A percentile compares a stretch with the other conserved stretches of the same genome.
Evolutionary conservation across 1,140 invertebrate species (phyloP).

Genomic region (Spodoptera litura): DNA sequence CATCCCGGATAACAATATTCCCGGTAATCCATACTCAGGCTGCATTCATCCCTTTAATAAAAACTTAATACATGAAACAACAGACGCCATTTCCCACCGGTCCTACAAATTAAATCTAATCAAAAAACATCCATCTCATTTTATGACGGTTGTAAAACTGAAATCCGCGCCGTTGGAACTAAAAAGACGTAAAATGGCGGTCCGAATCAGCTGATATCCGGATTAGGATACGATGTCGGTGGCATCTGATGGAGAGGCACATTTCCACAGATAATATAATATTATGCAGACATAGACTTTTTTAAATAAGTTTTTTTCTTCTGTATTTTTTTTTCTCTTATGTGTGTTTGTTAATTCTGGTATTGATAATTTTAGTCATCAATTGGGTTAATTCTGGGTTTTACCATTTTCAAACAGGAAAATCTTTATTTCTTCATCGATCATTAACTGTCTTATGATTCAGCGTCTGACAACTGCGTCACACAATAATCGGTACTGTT

Average conservation of each 20-base stretch:
- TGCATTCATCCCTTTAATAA: slow-evolving; percentile 7
- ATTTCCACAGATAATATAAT: no score
- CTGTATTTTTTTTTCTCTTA: not conserved
- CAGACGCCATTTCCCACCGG: slow-evolving; percentile 27
- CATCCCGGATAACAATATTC: not conserved
- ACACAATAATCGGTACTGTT: no score
- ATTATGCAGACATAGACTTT: no score
- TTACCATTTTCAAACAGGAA: no score
- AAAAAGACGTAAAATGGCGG: slow-evolving; percentile 29
- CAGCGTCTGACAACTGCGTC: no score
- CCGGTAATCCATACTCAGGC: not conserved
- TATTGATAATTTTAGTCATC: no score
- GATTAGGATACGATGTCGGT: slow-evolving; percentile 9
- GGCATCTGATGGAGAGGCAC: slow-evolving; percentile 5
- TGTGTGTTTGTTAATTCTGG: no score
- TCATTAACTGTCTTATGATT: no score
- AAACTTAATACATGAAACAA: slow-evolving; percentile 24
- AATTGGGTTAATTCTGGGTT: no score
- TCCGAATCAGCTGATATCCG: slow-evolving; percentile 21
- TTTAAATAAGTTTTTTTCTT: no score
- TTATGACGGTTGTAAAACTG: slow-evolving; percentile 34
- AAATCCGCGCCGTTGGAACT: slow-evolving; percentile 27
- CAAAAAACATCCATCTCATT: slow-evolving; percentile 40
- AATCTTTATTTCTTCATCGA: no score
- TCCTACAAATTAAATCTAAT: slow-evolving; percentile 44